A percentile compares a stretch with the other conserved stretches of the same genome.
These are phyloP conservation scores for Choloepus didactylus DNA, from an alignment of 2,797 vertebrate species.

Conservation along the genomic window DNA sequence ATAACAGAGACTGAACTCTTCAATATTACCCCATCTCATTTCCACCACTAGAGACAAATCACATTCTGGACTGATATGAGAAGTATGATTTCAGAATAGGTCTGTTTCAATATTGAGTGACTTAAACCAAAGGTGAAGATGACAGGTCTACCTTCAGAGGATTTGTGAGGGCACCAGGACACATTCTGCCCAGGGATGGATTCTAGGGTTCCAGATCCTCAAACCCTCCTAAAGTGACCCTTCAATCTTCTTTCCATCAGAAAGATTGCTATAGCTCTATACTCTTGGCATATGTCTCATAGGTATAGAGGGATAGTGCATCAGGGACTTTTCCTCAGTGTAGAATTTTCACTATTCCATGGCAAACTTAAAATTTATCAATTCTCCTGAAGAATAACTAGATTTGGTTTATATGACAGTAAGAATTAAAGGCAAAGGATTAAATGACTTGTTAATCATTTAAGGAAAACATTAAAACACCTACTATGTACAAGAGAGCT, in stretches of 20 bases:
- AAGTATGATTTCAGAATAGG: not conserved
- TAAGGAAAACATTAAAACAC: conserved; percentile 49
- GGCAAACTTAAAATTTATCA: not conserved
- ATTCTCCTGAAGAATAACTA: not conserved
- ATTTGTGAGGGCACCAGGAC: not conserved
- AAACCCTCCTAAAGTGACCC: not conserved
- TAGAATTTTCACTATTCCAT: not conserved
- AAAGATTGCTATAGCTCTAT: not conserved
- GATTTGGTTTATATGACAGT: not conserved
- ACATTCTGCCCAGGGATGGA: not conserved
- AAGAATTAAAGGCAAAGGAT: conserved; percentile 46
- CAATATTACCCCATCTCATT: not conserved
- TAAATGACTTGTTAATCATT: conserved; percentile 45
- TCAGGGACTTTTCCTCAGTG: not conserved
- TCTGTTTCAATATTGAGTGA: not conserved
- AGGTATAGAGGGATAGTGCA: not conserved
- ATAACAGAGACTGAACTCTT: not conserved
- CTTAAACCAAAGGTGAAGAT: not conserved
- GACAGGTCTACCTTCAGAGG: not conserved
- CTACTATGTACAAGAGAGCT: not conserved
- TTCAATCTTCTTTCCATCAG: not conserved
- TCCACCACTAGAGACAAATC: conserved; percentile 1
- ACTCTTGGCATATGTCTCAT: not conserved
- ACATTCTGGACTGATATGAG: not conserved
- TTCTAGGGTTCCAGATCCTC: not conserved